phyloP scores from a whole-genome alignment of 2,797 vertebrate genomes.

The Propithecus deckenii region DNA sequence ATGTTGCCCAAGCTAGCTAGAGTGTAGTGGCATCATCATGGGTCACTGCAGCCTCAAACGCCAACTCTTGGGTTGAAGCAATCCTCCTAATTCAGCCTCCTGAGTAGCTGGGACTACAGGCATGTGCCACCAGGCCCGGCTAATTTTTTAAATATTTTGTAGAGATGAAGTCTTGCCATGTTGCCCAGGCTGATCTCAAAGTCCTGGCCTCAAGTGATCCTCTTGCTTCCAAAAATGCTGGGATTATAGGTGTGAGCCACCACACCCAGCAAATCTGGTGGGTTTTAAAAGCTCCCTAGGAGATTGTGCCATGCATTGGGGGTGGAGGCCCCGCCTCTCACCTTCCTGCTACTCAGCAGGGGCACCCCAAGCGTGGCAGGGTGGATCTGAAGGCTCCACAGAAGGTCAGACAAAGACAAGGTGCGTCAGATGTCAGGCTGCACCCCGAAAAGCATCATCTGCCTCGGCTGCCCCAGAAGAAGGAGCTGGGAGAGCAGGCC shows the following conservation, averaged over 20 bases:
- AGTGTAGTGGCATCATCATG: not conserved
- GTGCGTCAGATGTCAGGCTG: not conserved
- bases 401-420: not conserved
- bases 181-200: not conserved
- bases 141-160: not conserved
- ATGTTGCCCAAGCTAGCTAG: not conserved
- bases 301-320: not conserved
- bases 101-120: not conserved
- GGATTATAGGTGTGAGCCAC: too few species aligned
- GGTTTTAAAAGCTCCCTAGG: not conserved
- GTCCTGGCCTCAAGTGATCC: too few species aligned
- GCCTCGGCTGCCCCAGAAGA: not conserved
- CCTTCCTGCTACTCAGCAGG: not conserved
- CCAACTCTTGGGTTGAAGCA: accelerated
- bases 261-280: too few species aligned
- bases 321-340: not conserved
- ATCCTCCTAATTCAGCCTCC: not conserved
- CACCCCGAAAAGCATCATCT: not conserved
- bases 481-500: not conserved
- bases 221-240: too few species aligned
- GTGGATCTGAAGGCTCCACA: not conserved
- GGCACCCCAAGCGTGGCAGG: not conserved
- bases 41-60: not conserved
- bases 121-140: not conserved
- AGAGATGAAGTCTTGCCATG: not conserved